Percentiles rank a stretch among this genome's conserved stretches.
phyloP scores from a whole-genome alignment of 2,888 invertebrate species.

The Tetranychus piercei region DNA sequence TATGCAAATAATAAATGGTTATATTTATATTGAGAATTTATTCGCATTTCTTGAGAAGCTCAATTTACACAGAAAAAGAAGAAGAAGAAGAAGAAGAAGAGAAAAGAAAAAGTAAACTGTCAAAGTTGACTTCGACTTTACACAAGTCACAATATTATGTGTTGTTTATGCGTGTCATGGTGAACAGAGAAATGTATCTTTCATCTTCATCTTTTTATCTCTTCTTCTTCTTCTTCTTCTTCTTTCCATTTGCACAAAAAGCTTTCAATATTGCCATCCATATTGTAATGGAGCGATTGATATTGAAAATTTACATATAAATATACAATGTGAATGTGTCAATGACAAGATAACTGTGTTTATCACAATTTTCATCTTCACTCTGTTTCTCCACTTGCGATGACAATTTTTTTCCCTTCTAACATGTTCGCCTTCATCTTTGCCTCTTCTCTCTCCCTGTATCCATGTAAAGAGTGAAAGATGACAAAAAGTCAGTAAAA shows the following conservation, averaged over 20 bases:
- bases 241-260: background rate
- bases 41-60: too few species aligned
- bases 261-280: background rate
- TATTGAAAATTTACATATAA: conserved; percentile 1
- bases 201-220: background rate
- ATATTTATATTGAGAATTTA: too few species aligned
- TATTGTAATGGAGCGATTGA: background rate
- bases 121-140: too few species aligned
- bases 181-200: background rate
- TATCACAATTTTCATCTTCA: background rate
- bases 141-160: too few species aligned
- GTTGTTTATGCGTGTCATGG: background rate
- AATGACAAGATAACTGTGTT: background rate
- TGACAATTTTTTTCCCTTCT: too few species aligned
- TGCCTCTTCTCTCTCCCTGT: too few species aligned
- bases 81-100: too few species aligned
- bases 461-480: too few species aligned
- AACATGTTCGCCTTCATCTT: too few species aligned
- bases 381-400: background rate
- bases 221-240: background rate
- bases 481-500: too few species aligned
- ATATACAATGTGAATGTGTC: background rate
- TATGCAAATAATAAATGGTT: background rate
- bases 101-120: too few species aligned
- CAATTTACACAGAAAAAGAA: too few species aligned